These are phyloP conservation scores for Halcyon smyrnensis DNA, from an alignment of 2,797 vertebrate genomes.

Conservation along the genomic window DNA sequence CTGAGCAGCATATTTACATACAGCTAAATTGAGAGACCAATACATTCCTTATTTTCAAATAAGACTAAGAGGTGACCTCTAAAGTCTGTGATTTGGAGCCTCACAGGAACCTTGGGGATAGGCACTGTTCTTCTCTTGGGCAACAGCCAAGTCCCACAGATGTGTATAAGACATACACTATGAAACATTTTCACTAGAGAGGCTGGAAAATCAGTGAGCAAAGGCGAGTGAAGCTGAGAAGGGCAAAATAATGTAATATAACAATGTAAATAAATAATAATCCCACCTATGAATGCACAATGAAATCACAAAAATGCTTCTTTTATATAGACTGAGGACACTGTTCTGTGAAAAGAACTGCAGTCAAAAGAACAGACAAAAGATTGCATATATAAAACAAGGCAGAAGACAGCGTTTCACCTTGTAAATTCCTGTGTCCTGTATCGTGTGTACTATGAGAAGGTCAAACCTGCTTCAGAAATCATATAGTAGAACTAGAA, in stretches of 20 bases:
- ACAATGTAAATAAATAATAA: not conserved
- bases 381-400: not conserved
- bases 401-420: not conserved
- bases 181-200: not conserved
- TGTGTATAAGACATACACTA: not conserved
- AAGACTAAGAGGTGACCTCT: not conserved
- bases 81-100: not conserved
- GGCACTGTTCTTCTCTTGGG: not conserved
- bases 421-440: not conserved
- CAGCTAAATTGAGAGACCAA: not conserved
- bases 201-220: not conserved
- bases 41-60: not conserved
- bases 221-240: not conserved
- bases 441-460: not conserved
- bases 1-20: not conserved
- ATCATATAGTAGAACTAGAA: not conserved
- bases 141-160: not conserved
- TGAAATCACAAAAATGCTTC: not conserved
- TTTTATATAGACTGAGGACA: not conserved
- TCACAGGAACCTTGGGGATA: not conserved
- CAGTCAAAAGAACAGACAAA: not conserved
- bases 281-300: not conserved
- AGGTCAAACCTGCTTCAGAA: not conserved
- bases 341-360: not conserved
- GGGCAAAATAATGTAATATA: not conserved